Evolutionary conservation across 2,113 vertebrate species (phyloP), one percentile per base, ranked within the genome.

Genomic region (Percina caprodes): DNA sequence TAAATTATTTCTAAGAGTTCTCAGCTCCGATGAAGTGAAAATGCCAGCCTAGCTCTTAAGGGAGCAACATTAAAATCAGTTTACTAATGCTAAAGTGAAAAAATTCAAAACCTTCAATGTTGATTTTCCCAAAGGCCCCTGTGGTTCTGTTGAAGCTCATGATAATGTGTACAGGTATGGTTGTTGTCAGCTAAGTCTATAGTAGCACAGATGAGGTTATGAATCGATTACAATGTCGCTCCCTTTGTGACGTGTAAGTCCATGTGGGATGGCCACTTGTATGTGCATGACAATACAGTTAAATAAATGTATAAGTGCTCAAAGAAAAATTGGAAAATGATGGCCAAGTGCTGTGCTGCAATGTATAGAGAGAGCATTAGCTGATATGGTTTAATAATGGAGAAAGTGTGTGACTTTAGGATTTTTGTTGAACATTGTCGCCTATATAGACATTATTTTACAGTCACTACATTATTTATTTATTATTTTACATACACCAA

Each of bases 11-110:
- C 62, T 72, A 58, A 85, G 86, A 79, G 71, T 89, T 72, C 81
- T 46, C 30, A 55, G 69, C 74, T 82, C 83, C 74, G 63, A 55
- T 72, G 72, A 87, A 79, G 72, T 86, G 63, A 86, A 89, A 90
- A 90, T 86, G 77, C 68, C 79, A 91, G 49, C 19, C 23, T 13
- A 48, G 23, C 81, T 89, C 82, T 84, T 84, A 71, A 70, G 74
- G 79, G 89, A 87, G 68, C 60, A 79, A 79, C 77, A 77, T 52
- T 60, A 79, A 83, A 86, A 92, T 93, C 89, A 88, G 82, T 87
- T 68, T 83, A 39, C 73, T 73, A 80, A 84, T 79, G 77, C 69
- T 82, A 21, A 84, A 84, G 63, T 82, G 74, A 88, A 89, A 89
- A 90, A 91, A 87, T 93, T 85, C 86, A 87, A 68, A 91, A 77